Evolutionary conservation across 1,140 invertebrate species (phyloP), one percentile per base, ranked within the genome.

Genomic region (Neodiprion virginianus): DNA sequence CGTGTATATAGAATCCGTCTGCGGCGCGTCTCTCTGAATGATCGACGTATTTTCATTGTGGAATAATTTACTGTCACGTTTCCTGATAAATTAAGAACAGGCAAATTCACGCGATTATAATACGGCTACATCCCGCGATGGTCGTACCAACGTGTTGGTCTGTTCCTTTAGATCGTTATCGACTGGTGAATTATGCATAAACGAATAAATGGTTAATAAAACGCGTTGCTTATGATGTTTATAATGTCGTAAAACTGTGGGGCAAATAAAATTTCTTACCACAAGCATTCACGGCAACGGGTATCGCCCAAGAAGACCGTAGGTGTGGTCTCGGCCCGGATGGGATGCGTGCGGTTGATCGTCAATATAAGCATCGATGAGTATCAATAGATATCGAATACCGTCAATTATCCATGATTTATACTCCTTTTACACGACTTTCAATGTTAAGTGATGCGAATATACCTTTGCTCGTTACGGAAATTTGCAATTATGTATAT

Each of bases 401-500:
- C 53, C 53, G 53, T 61, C 53, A 61, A 61, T 61, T 61, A 61
- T 61, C 53, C 53, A 61, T 61, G 53, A 61, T 61, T 61, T 61
- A 61, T 61, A 61, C 53, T 12, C 11, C 53, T 61, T 61, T 61
- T 61, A 61, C 5, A 12, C n/a, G 11, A 17, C n/a, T 61, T 17
- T 14, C 11, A 61, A 61, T 61, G 11, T 61, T 17, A 17, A 61
- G 11, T 61, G 53, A 61, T 17, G 53, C 5, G 53, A 17, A 17
- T 61, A 40, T 40, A 61, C 53, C 11, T 61, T 61, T 47, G 40
- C 17, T 69, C 40, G 67, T 69, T 8, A 23, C 67, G 17, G 7
- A 69, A 69, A 21, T 69, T 69, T 21, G 67, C 67, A 69, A 69
- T 69, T 69, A 14, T 69, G 21, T 14, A 14, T 65, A 65, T 65